phyloP scores from a whole-genome alignment of 2,888 invertebrate species.

The Rotaria magnacalcarata region DNA sequence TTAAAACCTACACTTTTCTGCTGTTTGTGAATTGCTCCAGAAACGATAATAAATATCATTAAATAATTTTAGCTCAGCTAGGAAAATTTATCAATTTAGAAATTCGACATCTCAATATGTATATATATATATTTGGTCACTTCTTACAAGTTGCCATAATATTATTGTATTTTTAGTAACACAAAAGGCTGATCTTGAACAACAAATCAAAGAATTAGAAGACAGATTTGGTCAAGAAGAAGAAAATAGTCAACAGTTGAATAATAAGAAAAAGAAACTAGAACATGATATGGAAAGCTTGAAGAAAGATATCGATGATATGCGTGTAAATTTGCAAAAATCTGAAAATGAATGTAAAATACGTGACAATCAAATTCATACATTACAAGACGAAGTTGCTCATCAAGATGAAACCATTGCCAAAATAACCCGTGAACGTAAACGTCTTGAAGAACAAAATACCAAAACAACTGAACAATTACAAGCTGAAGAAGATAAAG shows the following conservation, averaged over 20 bases:
- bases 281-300: constrained; percentile 86
- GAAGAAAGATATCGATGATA: constrained; percentile 94
- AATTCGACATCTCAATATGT: no score
- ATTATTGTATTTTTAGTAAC: constrained; percentile 63
- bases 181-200: constrained; percentile 92
- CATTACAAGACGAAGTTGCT: constrained; percentile 64
- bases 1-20: no score
- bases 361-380: constrained; percentile 48
- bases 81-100: no score
- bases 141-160: no score
- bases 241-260: constrained; percentile 86
- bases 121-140: no score
- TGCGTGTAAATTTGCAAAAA: constrained; percentile 73
- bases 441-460: constrained; percentile 47
- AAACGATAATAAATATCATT: no score
- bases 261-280: constrained; percentile 91
- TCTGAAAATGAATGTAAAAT: constrained; percentile 48
- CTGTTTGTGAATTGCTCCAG: no score
- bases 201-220: constrained; percentile 88
- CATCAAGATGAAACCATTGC: constrained; percentile 71
- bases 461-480: constrained; percentile 47
- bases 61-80: no score
- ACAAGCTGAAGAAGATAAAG: constrained; percentile 57
- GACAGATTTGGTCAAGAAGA: constrained; percentile 94
- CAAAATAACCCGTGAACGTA: constrained; percentile 48